Evolutionary conservation across 92 coral and sea anemone genomes (phyloP).

Genomic region (Epizoanthus stellaris): DNA sequence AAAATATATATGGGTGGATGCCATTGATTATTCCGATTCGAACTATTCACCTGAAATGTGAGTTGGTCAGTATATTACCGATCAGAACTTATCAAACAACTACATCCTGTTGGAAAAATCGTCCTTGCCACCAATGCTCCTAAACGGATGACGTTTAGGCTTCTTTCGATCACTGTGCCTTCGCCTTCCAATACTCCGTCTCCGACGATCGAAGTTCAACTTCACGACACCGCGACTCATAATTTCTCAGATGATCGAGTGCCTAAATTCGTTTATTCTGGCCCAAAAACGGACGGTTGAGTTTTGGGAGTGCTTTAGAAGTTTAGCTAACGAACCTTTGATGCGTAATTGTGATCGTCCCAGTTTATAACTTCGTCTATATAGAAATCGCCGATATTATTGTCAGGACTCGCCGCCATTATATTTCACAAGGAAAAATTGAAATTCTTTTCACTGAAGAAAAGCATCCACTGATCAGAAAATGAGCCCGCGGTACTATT

Average conservation of each 20-base stretch:
- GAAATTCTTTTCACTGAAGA: slow-evolving; percentile 13
- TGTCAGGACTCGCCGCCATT: slow-evolving; percentile 98
- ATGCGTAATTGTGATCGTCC: slow-evolving; percentile 99
- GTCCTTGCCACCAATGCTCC: slow-evolving; percentile 24
- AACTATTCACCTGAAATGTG: slow-evolving; percentile 12
- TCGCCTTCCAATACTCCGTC: slow-evolving; percentile 32
- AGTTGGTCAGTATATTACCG: slow-evolving; percentile 14
- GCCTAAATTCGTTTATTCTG: slow-evolving; percentile 43
- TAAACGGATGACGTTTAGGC: neutral
- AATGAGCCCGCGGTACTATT: slow-evolving; percentile 74
- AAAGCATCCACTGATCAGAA: slow-evolving; percentile 30
- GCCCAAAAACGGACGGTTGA: slow-evolving; percentile 48
- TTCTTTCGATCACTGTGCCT: slow-evolving; percentile 14
- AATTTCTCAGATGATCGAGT: neutral
- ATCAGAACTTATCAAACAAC: slow-evolving; percentile 7
- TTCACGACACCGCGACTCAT: neutral
- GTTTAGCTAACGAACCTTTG: slow-evolving; percentile 98
- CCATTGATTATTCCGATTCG: slow-evolving; percentile 12
- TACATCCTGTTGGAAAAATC: neutral
- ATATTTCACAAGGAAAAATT: slow-evolving; percentile 56
- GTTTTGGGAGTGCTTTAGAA: slow-evolving; percentile 52
- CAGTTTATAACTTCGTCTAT: slow-evolving; percentile 99
- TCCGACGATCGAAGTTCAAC: slow-evolving; percentile 27
- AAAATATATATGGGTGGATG: slow-evolving; percentile 27
- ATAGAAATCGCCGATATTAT: slow-evolving; percentile 98